A percentile compares a stretch with the other conserved stretches of the same genome.
Conservation (phyloP, 2,797 vertebrate genomes). For the Catostomus latipinnis region DNA sequence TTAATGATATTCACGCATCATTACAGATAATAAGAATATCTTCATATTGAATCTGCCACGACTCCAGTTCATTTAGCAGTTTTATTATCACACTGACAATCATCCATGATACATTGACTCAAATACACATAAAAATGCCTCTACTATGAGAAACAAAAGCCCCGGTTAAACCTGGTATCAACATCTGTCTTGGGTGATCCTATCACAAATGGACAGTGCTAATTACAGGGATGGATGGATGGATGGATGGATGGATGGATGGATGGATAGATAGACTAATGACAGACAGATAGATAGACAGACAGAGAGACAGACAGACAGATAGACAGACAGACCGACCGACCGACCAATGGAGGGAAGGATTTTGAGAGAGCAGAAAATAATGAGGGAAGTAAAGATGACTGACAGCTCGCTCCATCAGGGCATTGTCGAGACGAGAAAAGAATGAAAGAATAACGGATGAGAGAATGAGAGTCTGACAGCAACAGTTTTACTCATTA, state of each 20-base stretch:
- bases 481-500: slow-evolving; percentile 44
- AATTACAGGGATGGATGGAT: too few relatives aligned
- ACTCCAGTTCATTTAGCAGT: slow-evolving; percentile 26
- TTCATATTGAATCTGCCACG: slow-evolving; percentile 35
- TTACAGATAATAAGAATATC: slow-evolving; percentile 59
- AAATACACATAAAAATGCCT: neutral
- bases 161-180: neutral
- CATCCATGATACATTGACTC: slow-evolving; percentile 13
- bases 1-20: slow-evolving; percentile 60
- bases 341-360: neutral
- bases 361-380: too few relatives aligned
- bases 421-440: slow-evolving; percentile 40
- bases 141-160: neutral
- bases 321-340: too few relatives aligned
- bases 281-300: neutral
- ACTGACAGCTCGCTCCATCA: slow-evolving; percentile 29
- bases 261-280: neutral
- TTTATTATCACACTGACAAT: slow-evolving; percentile 21
- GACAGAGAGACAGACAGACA: neutral
- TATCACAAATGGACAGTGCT: too few relatives aligned
- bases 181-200: neutral
- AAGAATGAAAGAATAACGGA: slow-evolving; percentile 10
- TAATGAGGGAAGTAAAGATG: slow-evolving; percentile 6
- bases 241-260: too few relatives aligned
- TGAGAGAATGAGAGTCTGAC: slow-evolving; percentile 4